Percentiles rank a stretch among this genome's conserved stretches.
These are phyloP conservation scores for Sebastes dallii DNA, from an alignment of 2,797 vertebrate genomes.

Conservation along the genomic window DNA sequence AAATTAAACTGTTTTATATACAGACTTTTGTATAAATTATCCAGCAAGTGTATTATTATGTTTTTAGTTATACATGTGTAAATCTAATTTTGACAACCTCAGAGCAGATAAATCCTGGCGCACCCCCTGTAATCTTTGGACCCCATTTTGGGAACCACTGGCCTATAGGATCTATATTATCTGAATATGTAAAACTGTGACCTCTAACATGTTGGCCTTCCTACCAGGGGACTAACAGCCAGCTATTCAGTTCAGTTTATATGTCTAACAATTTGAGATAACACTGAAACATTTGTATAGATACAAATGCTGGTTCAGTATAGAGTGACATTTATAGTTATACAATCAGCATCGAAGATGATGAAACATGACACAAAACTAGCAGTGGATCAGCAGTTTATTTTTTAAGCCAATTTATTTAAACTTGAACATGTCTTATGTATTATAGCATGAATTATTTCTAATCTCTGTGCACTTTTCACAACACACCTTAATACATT, in stretches of 20 bases:
- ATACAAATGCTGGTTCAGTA: neutral
- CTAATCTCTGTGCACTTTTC: neutral
- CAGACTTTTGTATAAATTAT: no score
- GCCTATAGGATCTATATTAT: neutral
- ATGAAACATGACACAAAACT: neutral
- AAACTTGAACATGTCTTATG: neutral
- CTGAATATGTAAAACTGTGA: neutral
- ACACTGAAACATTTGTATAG: neutral
- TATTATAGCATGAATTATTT: neutral
- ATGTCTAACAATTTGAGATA: neutral
- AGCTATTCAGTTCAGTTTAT: neutral
- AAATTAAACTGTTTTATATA: no score
- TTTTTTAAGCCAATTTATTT: constrained; percentile 1
- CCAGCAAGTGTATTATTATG: no score
- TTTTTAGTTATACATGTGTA: no score
- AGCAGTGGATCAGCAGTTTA: neutral
- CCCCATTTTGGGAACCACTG: no score
- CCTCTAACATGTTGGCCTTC: neutral
- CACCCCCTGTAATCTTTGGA: no score
- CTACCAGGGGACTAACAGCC: neutral
- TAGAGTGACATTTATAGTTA: neutral
- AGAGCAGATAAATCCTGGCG: no score
- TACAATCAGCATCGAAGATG: neutral
- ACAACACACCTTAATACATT: neutral
- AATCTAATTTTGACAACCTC: no score